Percentiles rank a stretch among this genome's conserved stretches.
Conservation (phyloP, 2,113 vertebrate species). For the Odobenus rosmarus region DNA sequence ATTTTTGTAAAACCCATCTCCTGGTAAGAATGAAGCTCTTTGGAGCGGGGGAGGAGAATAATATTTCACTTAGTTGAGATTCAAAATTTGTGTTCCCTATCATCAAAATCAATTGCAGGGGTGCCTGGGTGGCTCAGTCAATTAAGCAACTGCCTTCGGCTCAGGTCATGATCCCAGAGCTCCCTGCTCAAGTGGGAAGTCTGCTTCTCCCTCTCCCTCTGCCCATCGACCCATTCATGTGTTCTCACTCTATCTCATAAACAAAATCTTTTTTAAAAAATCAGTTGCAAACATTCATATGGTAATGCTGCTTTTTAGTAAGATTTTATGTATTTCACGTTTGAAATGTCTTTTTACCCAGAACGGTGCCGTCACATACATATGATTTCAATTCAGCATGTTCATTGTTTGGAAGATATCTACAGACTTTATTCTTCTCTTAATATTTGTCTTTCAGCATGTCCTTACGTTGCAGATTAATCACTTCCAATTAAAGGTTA, state of each 20-base stretch:
- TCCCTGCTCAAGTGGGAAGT: too few species aligned
- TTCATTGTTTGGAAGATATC: not conserved
- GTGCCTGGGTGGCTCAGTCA: too few species aligned
- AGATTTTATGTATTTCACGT: not conserved
- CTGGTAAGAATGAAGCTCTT: not conserved
- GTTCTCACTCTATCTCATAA: too few species aligned
- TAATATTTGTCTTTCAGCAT: not conserved
- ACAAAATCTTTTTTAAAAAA: not conserved
- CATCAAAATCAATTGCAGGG: not conserved
- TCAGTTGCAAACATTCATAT: not conserved
- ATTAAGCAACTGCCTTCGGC: too few species aligned
- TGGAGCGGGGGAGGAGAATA: not conserved
- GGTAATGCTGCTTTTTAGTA: not conserved
- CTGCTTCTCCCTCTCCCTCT: too few species aligned
- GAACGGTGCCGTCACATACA: not conserved
- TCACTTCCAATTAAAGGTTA: not conserved
- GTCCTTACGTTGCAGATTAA: not conserved
- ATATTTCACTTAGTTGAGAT: not conserved
- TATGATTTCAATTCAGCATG: not conserved
- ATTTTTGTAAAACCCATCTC: not conserved
- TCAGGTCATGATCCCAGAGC: too few species aligned
- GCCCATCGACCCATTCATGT: too few species aligned
- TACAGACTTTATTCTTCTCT: conserved; percentile 2
- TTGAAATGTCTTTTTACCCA: not conserved
- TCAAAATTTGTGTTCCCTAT: not conserved